A percentile compares a stretch with the other conserved stretches of the same genome.
Conservation (phyloP, 2,113 vertebrate species). For the Daphoenositta chrysoptera region DNA sequence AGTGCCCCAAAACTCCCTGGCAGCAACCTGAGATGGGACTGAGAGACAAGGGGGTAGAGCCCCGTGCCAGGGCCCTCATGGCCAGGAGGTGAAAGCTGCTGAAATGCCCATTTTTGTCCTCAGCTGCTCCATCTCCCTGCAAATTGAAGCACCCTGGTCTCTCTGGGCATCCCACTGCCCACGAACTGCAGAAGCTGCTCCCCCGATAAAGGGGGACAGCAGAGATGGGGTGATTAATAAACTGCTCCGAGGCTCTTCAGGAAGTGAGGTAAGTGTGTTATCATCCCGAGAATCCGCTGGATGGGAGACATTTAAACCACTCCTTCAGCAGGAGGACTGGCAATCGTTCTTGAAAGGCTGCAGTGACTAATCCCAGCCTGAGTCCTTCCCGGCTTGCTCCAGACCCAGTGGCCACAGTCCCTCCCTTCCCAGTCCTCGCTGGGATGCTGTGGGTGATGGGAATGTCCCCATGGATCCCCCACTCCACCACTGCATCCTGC, state of each 20-base stretch:
- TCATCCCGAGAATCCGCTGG: slow-evolving; percentile 14
- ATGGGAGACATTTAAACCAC: background rate
- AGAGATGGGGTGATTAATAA: background rate
- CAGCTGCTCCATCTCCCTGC: background rate
- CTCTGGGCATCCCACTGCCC: background rate
- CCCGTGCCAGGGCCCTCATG: background rate
- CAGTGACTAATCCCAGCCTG: background rate
- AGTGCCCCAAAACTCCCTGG: background rate
- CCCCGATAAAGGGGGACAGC: background rate
- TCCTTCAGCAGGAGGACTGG: background rate
- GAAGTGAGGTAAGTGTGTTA: slow-evolving; percentile 23
- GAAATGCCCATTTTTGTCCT: background rate
- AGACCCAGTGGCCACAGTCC: background rate
- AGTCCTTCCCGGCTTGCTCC: background rate
- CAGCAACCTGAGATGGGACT: background rate
- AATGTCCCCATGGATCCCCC: background rate
- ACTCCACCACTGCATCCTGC: background rate
- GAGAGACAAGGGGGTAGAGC: background rate
- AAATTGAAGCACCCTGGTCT: slow-evolving; percentile 11
- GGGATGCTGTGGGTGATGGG: background rate
- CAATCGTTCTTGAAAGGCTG: background rate
- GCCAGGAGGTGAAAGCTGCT: background rate
- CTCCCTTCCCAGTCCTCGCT: background rate
- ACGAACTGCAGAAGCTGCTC: background rate
- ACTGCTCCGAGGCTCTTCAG: background rate